A percentile compares a stretch with the other conserved stretches of the same genome.
Evolutionary conservation across 2,113 vertebrate species (phyloP).

Genomic region (Willisornis vidua): DNA sequence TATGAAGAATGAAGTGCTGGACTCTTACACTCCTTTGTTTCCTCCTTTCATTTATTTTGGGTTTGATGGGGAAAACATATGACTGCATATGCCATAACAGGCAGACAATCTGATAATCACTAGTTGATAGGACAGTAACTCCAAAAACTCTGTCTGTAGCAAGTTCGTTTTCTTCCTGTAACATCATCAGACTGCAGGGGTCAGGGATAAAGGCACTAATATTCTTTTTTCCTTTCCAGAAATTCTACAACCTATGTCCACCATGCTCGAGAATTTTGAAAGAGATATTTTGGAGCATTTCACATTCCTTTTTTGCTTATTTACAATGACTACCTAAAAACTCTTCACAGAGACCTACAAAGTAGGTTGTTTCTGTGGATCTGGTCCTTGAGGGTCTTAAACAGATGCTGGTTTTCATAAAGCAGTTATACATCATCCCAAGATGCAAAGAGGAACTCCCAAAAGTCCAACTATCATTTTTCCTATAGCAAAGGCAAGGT

Average conservation of each 20-base stretch:
- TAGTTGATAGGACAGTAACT: neutral
- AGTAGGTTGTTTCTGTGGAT: neutral
- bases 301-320: neutral
- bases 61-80: constrained; percentile 45
- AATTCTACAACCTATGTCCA: neutral
- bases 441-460: neutral
- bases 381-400: neutral
- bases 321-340: neutral
- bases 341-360: neutral
- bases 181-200: neutral
- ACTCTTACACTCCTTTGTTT: constrained; percentile 52
- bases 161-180: neutral
- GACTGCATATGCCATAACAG: constrained; percentile 42
- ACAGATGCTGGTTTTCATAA: neutral
- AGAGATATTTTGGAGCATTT: neutral
- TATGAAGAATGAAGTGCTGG: constrained; percentile 59
- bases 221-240: neutral
- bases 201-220: neutral
- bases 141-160: neutral
- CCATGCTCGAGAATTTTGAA: neutral
- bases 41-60: constrained; percentile 64
- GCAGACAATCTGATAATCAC: constrained; percentile 6
- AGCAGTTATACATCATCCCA: neutral
- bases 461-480: neutral
- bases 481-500: neutral